These are phyloP conservation scores for Drosophila eugracilis DNA, from an alignment of 1,140 invertebrate species.

Conservation along the genomic window DNA sequence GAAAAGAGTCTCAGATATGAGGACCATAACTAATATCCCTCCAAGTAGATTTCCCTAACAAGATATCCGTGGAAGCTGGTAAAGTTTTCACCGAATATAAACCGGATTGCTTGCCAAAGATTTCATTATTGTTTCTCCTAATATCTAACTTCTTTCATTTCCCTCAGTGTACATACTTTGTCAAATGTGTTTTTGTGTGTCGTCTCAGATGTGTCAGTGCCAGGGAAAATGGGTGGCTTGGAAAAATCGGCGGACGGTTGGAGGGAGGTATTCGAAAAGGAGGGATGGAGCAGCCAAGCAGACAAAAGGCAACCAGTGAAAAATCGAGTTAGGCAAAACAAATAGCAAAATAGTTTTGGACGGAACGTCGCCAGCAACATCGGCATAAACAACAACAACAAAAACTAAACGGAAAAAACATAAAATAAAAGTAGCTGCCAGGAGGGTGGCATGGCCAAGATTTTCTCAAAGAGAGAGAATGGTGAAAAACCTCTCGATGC, in stretches of 20 bases:
- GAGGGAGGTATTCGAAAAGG: no score
- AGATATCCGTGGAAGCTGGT: no score
- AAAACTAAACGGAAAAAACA: slow-evolving; percentile 61
- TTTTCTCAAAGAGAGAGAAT: no score
- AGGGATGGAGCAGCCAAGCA: slow-evolving; percentile 57
- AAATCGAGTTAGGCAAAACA: slow-evolving; percentile 83
- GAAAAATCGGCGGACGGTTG: slow-evolving; percentile 3
- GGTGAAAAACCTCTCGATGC: slow-evolving; percentile 40
- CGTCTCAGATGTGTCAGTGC: slow-evolving; percentile 72
- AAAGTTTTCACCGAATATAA: no score
- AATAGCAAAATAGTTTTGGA: slow-evolving; percentile 80
- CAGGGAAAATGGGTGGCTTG: slow-evolving; percentile 42
- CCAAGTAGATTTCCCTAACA: no score
- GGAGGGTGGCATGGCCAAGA: not conserved
- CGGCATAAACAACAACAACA: slow-evolving; percentile 71
- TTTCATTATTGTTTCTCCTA: no score
- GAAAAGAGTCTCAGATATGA: not conserved
- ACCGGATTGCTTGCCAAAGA: no score
- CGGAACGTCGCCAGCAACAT: slow-evolving; percentile 58
- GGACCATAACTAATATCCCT: no score
- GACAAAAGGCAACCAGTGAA: slow-evolving; percentile 81
- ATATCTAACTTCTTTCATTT: no score
- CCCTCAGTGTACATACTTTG: slow-evolving; percentile 55
- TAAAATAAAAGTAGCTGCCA: slow-evolving; percentile 67
- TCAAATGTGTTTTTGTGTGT: slow-evolving; percentile 78